These are phyloP conservation scores for Rhabdomys dilectus DNA, from an alignment of 2,113 vertebrate species.

Conservation along the genomic window DNA sequence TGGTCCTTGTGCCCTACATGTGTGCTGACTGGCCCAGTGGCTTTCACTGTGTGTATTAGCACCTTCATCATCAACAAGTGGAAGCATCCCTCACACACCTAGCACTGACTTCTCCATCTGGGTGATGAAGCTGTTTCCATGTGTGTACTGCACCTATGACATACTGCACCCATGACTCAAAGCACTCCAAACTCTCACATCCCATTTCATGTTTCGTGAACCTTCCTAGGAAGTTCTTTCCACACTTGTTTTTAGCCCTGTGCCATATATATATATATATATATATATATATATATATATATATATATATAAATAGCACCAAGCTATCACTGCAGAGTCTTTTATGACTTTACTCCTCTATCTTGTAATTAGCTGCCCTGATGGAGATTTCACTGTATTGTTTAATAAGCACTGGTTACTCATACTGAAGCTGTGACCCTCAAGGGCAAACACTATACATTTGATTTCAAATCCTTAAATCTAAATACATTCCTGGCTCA, in stretches of 20 bases:
- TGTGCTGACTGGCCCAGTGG: neutral
- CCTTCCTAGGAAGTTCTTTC: neutral
- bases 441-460: neutral
- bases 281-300: no score
- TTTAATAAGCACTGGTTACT: neutral
- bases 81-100: neutral
- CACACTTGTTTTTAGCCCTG: accelerated
- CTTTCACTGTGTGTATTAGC: neutral
- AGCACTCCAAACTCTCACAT: neutral
- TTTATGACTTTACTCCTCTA: neutral
- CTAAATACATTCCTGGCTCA: neutral
- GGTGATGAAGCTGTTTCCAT: neutral
- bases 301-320: neutral
- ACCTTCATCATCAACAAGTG: neutral
- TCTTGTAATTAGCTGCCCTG: neutral
- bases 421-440: neutral
- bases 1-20: no score
- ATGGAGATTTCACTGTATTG: neutral
- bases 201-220: neutral
- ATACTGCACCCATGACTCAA: neutral
- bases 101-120: neutral
- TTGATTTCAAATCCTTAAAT: neutral
- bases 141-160: neutral
- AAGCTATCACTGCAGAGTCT: neutral
- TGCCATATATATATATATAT: no score